Percentiles rank a stretch among this genome's conserved stretches.
Conservation (phyloP, 2,797 vertebrate species). For the Chromobotia macracanthus region DNA sequence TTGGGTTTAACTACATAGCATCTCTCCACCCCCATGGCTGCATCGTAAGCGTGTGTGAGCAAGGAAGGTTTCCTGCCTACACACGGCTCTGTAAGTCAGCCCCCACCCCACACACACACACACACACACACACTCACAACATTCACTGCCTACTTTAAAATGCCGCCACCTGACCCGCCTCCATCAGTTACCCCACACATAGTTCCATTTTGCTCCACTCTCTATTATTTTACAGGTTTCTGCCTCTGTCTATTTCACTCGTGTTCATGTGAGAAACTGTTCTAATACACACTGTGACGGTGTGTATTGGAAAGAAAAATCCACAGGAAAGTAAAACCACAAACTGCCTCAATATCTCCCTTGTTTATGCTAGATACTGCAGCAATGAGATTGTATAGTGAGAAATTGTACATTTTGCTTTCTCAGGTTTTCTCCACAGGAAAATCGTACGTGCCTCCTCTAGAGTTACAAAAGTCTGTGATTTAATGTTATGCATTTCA, state of each 20-base stretch:
- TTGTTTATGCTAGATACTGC: no score
- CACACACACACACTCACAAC: constrained; percentile 40
- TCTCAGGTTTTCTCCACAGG: no score
- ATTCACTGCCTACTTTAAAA: constrained; percentile 56
- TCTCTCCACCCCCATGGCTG: constrained; percentile 68
- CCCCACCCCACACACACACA: constrained; percentile 38
- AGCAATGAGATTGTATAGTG: no score
- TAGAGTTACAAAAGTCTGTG: no score
- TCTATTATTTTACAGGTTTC: constrained; percentile 42
- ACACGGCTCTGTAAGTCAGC: constrained; percentile 54
- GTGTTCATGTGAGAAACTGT: no score
- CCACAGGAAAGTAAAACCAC: no score
- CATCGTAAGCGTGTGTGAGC: constrained; percentile 62
- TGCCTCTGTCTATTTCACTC: not conserved
- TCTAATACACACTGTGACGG: no score
- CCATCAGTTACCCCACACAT: constrained; percentile 45
- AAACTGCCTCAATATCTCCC: no score
- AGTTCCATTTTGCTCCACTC: constrained; percentile 22
- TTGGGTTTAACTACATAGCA: constrained; percentile 67
- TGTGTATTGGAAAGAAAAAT: no score
- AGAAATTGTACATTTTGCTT: no score
- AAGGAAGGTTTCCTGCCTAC: constrained; percentile 60
- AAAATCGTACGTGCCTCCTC: no score
- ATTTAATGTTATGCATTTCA: no score
- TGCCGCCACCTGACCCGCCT: constrained; percentile 54